A percentile compares a stretch with the other conserved stretches of the same genome.
Evolutionary conservation across 2,797 vertebrate genomes (phyloP).

Genomic region (Tinamus major): DNA sequence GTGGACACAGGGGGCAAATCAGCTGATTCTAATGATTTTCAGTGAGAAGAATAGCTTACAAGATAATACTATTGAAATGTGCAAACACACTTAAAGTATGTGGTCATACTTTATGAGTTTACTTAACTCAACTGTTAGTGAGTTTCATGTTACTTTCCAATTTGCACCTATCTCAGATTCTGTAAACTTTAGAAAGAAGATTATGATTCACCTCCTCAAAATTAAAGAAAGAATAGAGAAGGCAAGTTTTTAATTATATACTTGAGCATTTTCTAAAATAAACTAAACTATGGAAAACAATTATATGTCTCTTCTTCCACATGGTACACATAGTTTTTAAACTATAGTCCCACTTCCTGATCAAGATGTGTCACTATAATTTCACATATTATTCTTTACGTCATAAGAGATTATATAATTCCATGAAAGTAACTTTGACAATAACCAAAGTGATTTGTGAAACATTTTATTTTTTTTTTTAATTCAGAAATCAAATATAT

Average conservation of each 20-base stretch:
- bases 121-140: neutral
- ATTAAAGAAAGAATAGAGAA: neutral
- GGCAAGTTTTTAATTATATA: neutral
- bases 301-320: neutral
- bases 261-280: neutral
- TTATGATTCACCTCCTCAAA: neutral
- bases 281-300: neutral
- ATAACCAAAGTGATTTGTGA: neutral
- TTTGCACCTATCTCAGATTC: neutral
- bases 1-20: rapidly evolving
- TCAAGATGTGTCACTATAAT: neutral
- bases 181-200: neutral
- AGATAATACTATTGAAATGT: neutral
- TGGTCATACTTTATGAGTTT: too few species aligned
- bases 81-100: neutral
- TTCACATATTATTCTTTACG: neutral
- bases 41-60: neutral
- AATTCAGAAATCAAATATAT: neutral
- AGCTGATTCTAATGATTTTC: neutral
- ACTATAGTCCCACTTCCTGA: neutral
- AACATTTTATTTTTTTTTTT: neutral
- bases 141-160: neutral
- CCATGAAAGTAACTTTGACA: neutral
- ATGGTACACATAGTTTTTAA: neutral
- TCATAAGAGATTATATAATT: neutral